Base-by-base conservation (phyloP, 2,113 vertebrate genomes). In the Callocephalon fimbriatum region DNA sequence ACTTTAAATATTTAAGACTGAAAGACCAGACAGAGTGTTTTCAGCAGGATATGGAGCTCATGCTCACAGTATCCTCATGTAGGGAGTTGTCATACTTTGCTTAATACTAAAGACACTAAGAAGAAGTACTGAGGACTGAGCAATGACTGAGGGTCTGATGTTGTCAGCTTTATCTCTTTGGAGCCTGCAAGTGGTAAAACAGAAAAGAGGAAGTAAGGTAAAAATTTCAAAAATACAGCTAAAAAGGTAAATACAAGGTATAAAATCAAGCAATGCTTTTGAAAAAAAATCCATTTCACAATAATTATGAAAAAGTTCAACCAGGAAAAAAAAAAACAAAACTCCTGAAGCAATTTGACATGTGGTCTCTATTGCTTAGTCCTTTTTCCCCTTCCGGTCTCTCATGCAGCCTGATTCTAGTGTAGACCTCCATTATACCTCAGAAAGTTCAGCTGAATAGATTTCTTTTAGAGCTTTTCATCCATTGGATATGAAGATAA, bases 341-440 rank as follows among this genome's bases (percentile, higher is more conserved):
- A 32, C 10, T 77, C 26, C 45, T 85, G 59, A 81, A 84, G 40
- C 10, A 37, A 20, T 85, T 29, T 48, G 23, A 74, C 12, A 45
- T 0, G 1, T 35, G 29, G 13, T 70, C 20, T 78, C 31, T 66
- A 19, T 6, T 29, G 5, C 37, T 54, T 29, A 2, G 11, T 56
- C 15, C 7, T 81, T 88, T 92, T 29, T 7, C 12, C 15, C 10
- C 2, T 70, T 31, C 3, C 8, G 29, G 9, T 76, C 23, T 85
- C 22, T 9, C 6, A 2, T 48, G 29, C 17, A 6, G 37, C 3
- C 7, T 32, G 15, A 62, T 38, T 90, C 4, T 12, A 56, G 12
- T 31, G 25, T 7, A 63, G 9, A 90, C 5, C 6, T 82, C 56
- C 9, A 47, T 10, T 53, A 47, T 7, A 51, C 9, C 5, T 38